phyloP scores from a whole-genome alignment of 23 tunicate species.

The Styela clava region DNA sequence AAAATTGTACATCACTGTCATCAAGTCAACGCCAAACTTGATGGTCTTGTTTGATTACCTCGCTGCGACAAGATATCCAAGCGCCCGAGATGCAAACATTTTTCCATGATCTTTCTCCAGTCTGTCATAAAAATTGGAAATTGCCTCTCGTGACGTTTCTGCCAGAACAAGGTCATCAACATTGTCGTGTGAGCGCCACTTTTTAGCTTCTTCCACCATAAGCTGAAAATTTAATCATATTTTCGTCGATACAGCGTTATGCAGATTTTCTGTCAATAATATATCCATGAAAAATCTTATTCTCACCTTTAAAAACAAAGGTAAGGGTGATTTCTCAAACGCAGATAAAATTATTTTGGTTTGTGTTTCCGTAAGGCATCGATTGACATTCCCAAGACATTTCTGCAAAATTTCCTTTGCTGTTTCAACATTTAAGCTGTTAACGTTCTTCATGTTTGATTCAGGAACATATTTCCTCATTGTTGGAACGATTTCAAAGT shows the following conservation, averaged over 20 bases:
- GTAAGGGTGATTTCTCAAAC: constrained; percentile 39
- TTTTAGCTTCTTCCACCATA: constrained; percentile 76
- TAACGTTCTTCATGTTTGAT: constrained; percentile 41
- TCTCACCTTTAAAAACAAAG: constrained; percentile 75
- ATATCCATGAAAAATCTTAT: too few relatives aligned
- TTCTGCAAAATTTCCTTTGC: constrained; percentile 54
- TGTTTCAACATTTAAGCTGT: constrained; percentile 39
- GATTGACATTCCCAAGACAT: constrained; percentile 30
- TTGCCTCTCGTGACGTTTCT: constrained; percentile 39
- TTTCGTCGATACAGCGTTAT: background rate
- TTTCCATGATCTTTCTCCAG: constrained; percentile 58
- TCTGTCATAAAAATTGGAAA: constrained; percentile 50
- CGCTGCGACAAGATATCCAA: constrained; percentile 74
- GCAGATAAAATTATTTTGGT: constrained; percentile 41
- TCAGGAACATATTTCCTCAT: constrained; percentile 32
- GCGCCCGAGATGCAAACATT: constrained; percentile 49
- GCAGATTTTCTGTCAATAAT: background rate
- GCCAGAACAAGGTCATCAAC: constrained; percentile 26
- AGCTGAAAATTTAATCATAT: constrained; percentile 58
- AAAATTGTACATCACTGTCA: too few relatives aligned
- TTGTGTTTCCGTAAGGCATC: constrained; percentile 42
- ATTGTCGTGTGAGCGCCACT: constrained; percentile 74
- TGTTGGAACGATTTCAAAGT: constrained; percentile 28
- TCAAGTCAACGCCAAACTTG: too few relatives aligned
- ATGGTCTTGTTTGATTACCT: too few relatives aligned